These are phyloP conservation scores for Pachypsylla venusta DNA, from an alignment of 1,140 invertebrate species.

Conservation along the genomic window DNA sequence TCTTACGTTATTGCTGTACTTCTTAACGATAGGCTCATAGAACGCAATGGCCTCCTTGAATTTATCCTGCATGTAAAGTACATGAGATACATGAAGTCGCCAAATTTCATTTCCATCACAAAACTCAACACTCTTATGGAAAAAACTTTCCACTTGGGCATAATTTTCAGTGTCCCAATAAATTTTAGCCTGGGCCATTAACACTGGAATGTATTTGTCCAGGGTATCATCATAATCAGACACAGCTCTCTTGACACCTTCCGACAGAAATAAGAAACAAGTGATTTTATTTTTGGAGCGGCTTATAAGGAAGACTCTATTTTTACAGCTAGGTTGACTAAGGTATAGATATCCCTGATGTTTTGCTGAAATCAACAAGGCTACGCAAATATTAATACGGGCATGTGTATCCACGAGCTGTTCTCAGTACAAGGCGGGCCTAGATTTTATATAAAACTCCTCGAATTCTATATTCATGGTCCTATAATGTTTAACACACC, in stretches of 20 bases:
- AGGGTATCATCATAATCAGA: slow-evolving; percentile 87
- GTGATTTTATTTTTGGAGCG: no score
- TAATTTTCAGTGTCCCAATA: slow-evolving; percentile 98
- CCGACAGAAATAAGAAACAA: neutral
- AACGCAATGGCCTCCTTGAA: slow-evolving; percentile 96
- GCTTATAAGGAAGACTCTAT: no score
- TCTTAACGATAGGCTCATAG: slow-evolving; percentile 96
- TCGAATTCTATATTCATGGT: no score
- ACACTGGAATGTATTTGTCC: slow-evolving; percentile 75
- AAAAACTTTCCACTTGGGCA: slow-evolving; percentile 71
- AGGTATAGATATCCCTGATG: no score
- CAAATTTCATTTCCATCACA: slow-evolving; percentile 94
- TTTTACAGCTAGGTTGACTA: no score
- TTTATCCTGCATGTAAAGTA: slow-evolving; percentile 98
- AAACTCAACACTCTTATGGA: slow-evolving; percentile 92
- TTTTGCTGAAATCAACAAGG: no score
- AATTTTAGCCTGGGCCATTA: slow-evolving; percentile 98
- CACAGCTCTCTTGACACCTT: slow-evolving; percentile 68
- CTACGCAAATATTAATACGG: no score
- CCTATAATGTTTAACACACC: no score
- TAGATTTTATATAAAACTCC: no score
- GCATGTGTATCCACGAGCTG: no score
- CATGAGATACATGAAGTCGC: slow-evolving; percentile 96
- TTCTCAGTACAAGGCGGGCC: no score
- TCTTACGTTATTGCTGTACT: slow-evolving; percentile 80